Evolutionary conservation across 2,797 vertebrate genomes (phyloP).

Genomic region (Danio albolineatus): DNA sequence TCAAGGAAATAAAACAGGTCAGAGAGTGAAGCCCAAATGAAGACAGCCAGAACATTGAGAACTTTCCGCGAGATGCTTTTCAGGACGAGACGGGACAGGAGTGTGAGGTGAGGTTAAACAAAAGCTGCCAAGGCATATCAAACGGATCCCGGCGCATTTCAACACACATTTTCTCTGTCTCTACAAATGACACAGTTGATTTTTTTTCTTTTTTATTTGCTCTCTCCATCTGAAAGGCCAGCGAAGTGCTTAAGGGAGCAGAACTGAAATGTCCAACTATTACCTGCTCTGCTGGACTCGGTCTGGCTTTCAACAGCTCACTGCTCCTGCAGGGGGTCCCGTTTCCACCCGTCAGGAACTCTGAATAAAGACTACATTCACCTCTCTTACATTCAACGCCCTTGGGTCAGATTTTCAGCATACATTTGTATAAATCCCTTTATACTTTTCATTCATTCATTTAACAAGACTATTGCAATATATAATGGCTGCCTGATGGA

Average conservation of each 20-base stretch:
- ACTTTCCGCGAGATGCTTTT: slow-evolving; percentile 41
- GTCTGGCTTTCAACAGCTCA: slow-evolving; percentile 26
- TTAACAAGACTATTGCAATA: no score
- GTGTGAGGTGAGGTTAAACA: slow-evolving; percentile 49
- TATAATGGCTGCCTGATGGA: no score
- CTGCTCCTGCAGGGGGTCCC: background rate
- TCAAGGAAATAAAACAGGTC: slow-evolving; percentile 43
- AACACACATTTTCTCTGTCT: slow-evolving; percentile 26
- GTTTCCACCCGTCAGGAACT: slow-evolving; percentile 20
- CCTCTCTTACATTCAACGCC: background rate
- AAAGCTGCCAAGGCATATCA: slow-evolving; percentile 12
- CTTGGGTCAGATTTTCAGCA: no score
- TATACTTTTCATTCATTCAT: no score
- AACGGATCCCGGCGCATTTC: no score
- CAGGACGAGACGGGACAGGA: slow-evolving; percentile 37
- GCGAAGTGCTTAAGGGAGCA: slow-evolving; percentile 43
- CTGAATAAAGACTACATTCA: slow-evolving; percentile 25
- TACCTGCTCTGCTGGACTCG: slow-evolving; percentile 43
- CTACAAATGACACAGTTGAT: slow-evolving; percentile 36
- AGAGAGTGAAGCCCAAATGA: slow-evolving; percentile 27
- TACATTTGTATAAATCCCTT: no score
- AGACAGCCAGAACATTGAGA: slow-evolving; percentile 41
- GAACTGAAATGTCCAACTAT: slow-evolving; percentile 43
- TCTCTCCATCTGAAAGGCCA: slow-evolving; percentile 14
- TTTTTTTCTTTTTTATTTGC: slow-evolving; percentile 21